Evolutionary conservation across 2,113 vertebrate species (phyloP), one percentile per base, ranked within the genome.

Genomic region (Chelonoidis abingdonii): DNA sequence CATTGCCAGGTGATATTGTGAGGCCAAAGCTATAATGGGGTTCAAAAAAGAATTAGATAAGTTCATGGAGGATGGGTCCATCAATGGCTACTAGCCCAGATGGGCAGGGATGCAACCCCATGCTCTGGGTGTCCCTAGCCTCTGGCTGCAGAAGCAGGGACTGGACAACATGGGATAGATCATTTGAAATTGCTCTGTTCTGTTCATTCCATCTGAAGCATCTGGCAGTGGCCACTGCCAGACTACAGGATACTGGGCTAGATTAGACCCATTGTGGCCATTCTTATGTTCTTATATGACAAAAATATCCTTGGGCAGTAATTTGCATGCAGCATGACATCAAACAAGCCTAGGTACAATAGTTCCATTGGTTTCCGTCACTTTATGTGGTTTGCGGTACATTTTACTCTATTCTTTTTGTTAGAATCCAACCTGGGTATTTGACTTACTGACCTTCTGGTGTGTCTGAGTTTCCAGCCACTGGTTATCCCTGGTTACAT

Each of bases 281-380:
- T n/a, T n/a, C 35, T n/a, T 6, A 16, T 62, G 59, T 65, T 65
- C 59, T 95, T 95, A 95, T 81, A 91, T 93, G 96, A 94, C 96
- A 97, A 92, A 97, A 87, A 91, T 90, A 97, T 96, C 97, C 94
- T 95, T 96, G 92, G 95, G 84, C 86, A 95, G 79, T 88, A 92
- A 96, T 97, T 95, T 95, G 84, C 95, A 94, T 95, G 92, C 0
- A 1, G 96, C 84, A 90, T 96, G 94, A 94, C 83, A 95, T 94
- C 93, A 95, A 88, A 93, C 75, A 81, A 53, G 93, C 95, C 92
- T 95, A 96, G 96, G 96, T 97, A 81, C 93, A 95, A 16, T 56
- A 86, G 76, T 86, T 69, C 62, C 31, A n/a, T n/a, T 35, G 62
- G 14, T n/a, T 62, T 62, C 29, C 14, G 29, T 62, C 31, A 62